phyloP scores from a whole-genome alignment of 2,888 invertebrate species.

The Galerucella pusilla region DNA sequence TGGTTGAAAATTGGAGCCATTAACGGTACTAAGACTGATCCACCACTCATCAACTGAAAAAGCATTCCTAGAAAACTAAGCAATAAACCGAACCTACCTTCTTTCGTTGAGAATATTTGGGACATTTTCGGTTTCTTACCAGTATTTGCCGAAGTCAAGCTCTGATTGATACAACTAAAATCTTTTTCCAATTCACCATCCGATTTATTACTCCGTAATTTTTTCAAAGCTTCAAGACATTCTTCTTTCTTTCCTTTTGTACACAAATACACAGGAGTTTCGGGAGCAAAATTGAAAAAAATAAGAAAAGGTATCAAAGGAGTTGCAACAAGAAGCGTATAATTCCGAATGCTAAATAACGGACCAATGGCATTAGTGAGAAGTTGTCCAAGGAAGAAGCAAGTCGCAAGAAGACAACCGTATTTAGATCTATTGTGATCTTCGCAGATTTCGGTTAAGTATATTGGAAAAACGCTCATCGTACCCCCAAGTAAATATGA shows the following conservation, averaged over 20 bases:
- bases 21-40: slow-evolving; percentile 8
- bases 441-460: slow-evolving; percentile 35
- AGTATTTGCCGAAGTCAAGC: background rate
- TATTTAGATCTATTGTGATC: slow-evolving; percentile 34
- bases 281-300: slow-evolving; percentile 22
- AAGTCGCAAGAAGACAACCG: slow-evolving; percentile 23
- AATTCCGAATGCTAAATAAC: slow-evolving; percentile 13
- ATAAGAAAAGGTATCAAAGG: slow-evolving; percentile 12
- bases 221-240: slow-evolving; percentile 18
- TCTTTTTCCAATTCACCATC: slow-evolving; percentile 27
- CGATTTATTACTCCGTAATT: slow-evolving; percentile 20
- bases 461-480: slow-evolving; percentile 21
- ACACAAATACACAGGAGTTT: slow-evolving; percentile 23
- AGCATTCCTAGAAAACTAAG: slow-evolving; percentile 11
- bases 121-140: background rate
- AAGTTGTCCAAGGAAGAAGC: slow-evolving; percentile 19
- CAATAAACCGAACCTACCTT: slow-evolving; percentile 10
- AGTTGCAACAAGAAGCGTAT: slow-evolving; percentile 20
- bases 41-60: slow-evolving; percentile 14
- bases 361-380: slow-evolving; percentile 26
- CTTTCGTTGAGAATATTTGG: background rate
- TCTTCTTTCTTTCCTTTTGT: background rate
- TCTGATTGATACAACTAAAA: background rate
- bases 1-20: slow-evolving; percentile 23
- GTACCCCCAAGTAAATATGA: background rate